Percentiles rank a stretch among this genome's conserved stretches.
phyloP scores from a whole-genome alignment of 2,113 vertebrate species.

The Osmerus mordax region DNA sequence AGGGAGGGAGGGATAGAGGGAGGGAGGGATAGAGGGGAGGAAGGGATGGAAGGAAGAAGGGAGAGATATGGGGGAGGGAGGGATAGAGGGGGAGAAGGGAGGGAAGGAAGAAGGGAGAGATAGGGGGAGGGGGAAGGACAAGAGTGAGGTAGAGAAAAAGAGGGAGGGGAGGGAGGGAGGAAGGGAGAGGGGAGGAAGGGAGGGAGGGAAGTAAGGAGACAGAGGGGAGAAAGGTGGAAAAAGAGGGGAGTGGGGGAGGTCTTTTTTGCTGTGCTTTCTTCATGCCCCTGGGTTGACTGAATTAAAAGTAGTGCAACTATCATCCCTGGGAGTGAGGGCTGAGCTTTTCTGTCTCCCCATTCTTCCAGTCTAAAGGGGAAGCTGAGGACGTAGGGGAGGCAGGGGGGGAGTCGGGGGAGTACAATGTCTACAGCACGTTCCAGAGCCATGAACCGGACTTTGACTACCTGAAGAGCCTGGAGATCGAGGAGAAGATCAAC shows the following conservation, averaged over 20 bases:
- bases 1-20: neutral
- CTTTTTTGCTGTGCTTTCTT: neutral
- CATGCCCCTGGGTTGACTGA: neutral
- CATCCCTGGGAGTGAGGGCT: neutral
- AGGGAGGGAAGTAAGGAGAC: neutral
- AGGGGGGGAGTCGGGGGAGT: constrained; percentile 85
- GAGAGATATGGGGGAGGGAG: neutral
- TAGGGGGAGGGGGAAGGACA: neutral
- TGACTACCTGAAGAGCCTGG: constrained; percentile 97
- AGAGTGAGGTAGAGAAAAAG: neutral
- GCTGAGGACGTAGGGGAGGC: constrained; percentile 83
- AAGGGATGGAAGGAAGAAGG: neutral
- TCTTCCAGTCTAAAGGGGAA: constrained; percentile 83
- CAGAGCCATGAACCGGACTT: constrained; percentile 99
- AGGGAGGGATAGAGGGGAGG: neutral
- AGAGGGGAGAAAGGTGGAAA: neutral
- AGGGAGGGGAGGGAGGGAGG: neutral
- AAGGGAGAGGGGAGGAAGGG: neutral
- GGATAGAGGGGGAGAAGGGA: neutral
- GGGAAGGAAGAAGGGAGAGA: neutral
- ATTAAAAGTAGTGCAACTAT: neutral
- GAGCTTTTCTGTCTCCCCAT: neutral
- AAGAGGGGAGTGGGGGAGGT: neutral
- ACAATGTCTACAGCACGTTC: constrained; percentile 98
- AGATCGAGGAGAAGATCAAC: constrained; percentile 99